Base-by-base conservation (phyloP, 2,888 invertebrate species). In the Mesopsocus fuscifrons region DNA sequence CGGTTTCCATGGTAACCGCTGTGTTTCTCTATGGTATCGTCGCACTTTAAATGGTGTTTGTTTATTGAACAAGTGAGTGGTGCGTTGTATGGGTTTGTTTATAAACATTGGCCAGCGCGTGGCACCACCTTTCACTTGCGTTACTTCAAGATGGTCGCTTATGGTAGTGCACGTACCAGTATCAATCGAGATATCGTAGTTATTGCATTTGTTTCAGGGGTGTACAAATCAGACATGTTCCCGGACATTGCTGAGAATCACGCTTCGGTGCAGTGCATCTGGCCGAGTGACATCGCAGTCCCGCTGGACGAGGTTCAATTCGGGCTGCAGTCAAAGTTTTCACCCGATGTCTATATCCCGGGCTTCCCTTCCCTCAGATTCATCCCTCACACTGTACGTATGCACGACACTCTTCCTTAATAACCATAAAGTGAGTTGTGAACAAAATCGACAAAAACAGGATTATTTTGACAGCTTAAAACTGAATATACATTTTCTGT, bases 361-460 rank as follows among this genome's bases (percentile, higher is more conserved):
- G 95, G 95, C 8, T 97, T 97, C 59, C 94, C 95, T 0, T 89
- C 89, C 1, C 70, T 94, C 61, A 78, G 78, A 51, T 82, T 91
- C 60, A 63, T 95, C 30, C 66, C 76, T 18, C 88, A 88, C 58
- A 69, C 64, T 55, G 85, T 83, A 60, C 61, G 68, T 61, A 51
- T n/a, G n/a, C n/a, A n/a, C n/a, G n/a, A n/a, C n/a, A n/a, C n/a
- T n/a, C n/a, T n/a, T n/a, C n/a, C n/a, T n/a, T n/a, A n/a, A n/a
- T n/a, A n/a, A n/a, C n/a, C n/a, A n/a, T n/a, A n/a, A n/a, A n/a
- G n/a, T n/a, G n/a, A n/a, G n/a, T n/a, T n/a, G n/a, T n/a, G n/a
- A n/a, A n/a, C n/a, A n/a, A n/a, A n/a, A n/a, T n/a, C n/a, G n/a
- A n/a, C n/a, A n/a, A n/a, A n/a, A n/a, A n/a, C n/a, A n/a, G n/a